These are phyloP conservation scores for Axis porcinus DNA, from an alignment of 2,113 vertebrate species.

Conservation along the genomic window DNA sequence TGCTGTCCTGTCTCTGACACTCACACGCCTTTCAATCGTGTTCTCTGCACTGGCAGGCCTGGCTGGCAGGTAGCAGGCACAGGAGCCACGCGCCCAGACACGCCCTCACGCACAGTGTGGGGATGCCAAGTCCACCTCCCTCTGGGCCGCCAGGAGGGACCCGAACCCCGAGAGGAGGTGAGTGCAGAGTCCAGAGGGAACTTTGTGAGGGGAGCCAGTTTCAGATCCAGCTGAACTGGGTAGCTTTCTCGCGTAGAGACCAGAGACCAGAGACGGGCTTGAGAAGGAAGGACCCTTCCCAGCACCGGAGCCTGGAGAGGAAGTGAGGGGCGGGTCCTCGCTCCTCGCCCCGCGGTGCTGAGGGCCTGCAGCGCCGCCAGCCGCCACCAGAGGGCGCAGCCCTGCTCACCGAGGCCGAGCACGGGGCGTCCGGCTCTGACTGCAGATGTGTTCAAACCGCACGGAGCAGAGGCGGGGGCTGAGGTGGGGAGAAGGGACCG, in stretches of 20 bases:
- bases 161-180: neutral
- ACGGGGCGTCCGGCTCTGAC: accelerated
- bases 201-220: accelerated
- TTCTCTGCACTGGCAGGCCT: accelerated
- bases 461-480: accelerated
- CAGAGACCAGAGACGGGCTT: accelerated
- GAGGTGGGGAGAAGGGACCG: neutral
- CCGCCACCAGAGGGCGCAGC: neutral
- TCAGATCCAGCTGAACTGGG: neutral
- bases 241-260: neutral
- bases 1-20: accelerated
- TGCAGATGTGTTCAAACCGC: accelerated
- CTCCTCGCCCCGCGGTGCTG: accelerated
- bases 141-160: no score
- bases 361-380: neutral
- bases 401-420: accelerated
- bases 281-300: neutral
- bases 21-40: accelerated
- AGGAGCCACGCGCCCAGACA: neutral
- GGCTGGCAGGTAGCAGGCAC: neutral
- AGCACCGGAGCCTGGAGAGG: accelerated
- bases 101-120: accelerated
- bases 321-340: accelerated
- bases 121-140: neutral
- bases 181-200: neutral